Evolutionary conservation across 2,888 invertebrate genomes (phyloP).

Genomic region (Lasioglossum zephyrum): DNA sequence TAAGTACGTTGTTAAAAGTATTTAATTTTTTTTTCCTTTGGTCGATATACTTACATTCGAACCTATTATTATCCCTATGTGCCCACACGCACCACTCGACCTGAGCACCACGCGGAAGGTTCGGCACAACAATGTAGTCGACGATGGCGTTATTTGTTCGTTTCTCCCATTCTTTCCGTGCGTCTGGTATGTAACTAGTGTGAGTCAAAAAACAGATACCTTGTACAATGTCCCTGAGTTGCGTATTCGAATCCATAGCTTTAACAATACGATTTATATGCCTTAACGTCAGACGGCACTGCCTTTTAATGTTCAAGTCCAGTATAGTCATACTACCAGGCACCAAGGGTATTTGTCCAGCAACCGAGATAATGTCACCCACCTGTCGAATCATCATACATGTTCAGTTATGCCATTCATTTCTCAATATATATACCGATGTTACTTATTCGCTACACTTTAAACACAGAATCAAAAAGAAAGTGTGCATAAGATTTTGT

Average conservation of each 20-base stretch:
- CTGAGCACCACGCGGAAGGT: slow-evolving; percentile 91
- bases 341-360: slow-evolving; percentile 96
- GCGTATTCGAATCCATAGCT: slow-evolving; percentile 91
- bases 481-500: not conserved
- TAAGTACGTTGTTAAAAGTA: not conserved
- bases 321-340: slow-evolving; percentile 92
- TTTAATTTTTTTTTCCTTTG: not conserved
- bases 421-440: slow-evolving; percentile 11
- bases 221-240: slow-evolving; percentile 92
- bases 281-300: slow-evolving; percentile 93
- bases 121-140: slow-evolving; percentile 93
- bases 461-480: slow-evolving; percentile 19
- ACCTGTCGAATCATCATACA: slow-evolving; percentile 85
- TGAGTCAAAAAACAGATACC: slow-evolving; percentile 95
- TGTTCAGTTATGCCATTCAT: slow-evolving; percentile 4
- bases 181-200: slow-evolving; percentile 89
- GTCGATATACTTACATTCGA: slow-evolving; percentile 89
- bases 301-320: slow-evolving; percentile 91
- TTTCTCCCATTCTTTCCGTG: slow-evolving; percentile 92
- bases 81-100: slow-evolving; percentile 98
- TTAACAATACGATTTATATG: slow-evolving; percentile 93
- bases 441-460: not conserved
- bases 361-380: slow-evolving; percentile 93
- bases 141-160: slow-evolving; percentile 94
- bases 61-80: slow-evolving; percentile 93